Percentiles rank a stretch among this genome's conserved stretches.
These are phyloP conservation scores for Takifugu bimaculatus DNA, from an alignment of 2,113 vertebrate genomes.

Conservation along the genomic window DNA sequence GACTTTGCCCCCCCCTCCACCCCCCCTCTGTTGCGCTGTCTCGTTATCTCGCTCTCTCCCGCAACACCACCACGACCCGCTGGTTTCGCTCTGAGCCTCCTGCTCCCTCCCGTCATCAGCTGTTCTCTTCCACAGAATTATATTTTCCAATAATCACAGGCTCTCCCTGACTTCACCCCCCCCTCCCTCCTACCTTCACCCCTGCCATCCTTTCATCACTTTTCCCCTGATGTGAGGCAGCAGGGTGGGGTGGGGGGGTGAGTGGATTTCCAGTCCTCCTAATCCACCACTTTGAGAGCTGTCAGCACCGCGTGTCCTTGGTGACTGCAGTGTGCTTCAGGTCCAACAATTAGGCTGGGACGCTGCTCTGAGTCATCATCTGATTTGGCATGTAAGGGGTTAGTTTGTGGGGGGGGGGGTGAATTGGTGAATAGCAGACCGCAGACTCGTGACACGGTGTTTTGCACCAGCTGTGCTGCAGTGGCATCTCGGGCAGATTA, in stretches of 20 bases:
- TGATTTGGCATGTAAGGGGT: constrained; percentile 41
- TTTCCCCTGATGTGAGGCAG: constrained; percentile 43
- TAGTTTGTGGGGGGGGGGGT: not conserved
- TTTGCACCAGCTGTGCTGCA: constrained; percentile 61
- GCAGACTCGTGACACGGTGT: constrained; percentile 62
- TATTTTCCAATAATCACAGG: constrained; percentile 25
- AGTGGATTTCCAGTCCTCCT: constrained; percentile 49
- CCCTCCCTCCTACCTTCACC: constrained; percentile 15
- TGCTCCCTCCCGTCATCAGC: constrained; percentile 36
- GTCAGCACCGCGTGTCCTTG: constrained; percentile 50
- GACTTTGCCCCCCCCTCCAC: constrained; percentile 15
- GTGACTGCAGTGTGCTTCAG: constrained; percentile 42
- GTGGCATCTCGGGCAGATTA: constrained; percentile 58
- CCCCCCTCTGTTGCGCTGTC: constrained; percentile 9
- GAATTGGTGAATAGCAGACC: constrained; percentile 28
- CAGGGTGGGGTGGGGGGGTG: constrained; percentile 64
- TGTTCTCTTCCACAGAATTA: constrained; percentile 25
- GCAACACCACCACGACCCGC: constrained; percentile 66
- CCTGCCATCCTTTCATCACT: constrained; percentile 43
- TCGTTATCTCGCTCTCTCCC: constrained; percentile 15
- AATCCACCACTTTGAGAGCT: constrained; percentile 10
- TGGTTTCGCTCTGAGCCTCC: constrained; percentile 42
- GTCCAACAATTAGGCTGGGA: constrained; percentile 47
- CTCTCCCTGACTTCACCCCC: constrained; percentile 8
- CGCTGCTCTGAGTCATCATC: constrained; percentile 52